Evolutionary conservation across 2,797 vertebrate genomes (phyloP).

Genomic region (Labeo calbasu): DNA sequence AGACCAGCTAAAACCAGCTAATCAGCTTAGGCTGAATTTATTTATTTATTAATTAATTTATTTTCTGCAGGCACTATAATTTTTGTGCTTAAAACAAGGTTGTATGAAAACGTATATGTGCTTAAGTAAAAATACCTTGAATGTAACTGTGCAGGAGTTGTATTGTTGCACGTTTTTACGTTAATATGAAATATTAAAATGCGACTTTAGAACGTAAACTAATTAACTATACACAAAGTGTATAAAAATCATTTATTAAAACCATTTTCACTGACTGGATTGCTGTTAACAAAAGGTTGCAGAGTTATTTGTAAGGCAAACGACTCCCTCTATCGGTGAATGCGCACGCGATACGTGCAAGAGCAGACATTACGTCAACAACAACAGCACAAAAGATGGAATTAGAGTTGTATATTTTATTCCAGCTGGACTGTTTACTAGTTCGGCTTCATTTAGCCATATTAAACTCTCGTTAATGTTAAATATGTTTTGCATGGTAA

Average conservation of each 20-base stretch:
- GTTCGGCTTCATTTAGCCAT: not conserved
- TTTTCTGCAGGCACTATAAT: too few species aligned
- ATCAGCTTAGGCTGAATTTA: too few species aligned
- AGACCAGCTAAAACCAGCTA: too few species aligned
- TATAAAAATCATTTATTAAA: not conserved
- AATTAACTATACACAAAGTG: not conserved
- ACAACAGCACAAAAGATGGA: not conserved
- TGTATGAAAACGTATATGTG: too few species aligned
- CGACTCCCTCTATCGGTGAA: conserved; percentile 58
- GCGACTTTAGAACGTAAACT: not conserved
- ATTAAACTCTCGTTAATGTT: not conserved
- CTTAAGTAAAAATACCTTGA: too few species aligned
- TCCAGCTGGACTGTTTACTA: not conserved
- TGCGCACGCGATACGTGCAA: not conserved
- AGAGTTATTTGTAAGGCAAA: conserved; percentile 38
- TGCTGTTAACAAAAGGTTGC: not conserved
- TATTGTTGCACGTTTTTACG: not conserved
- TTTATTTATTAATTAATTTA: too few species aligned
- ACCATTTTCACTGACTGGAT: not conserved
- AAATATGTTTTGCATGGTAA: not conserved
- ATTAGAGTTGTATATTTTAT: not conserved
- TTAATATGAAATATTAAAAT: too few species aligned
- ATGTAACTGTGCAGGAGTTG: not conserved
- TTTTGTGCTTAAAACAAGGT: too few species aligned
- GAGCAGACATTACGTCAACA: conserved; percentile 36